A percentile compares a stretch with the other conserved stretches of the same genome.
These are phyloP conservation scores for Bombus sylvicola DNA, from an alignment of 1,140 invertebrate species.

Conservation along the genomic window DNA sequence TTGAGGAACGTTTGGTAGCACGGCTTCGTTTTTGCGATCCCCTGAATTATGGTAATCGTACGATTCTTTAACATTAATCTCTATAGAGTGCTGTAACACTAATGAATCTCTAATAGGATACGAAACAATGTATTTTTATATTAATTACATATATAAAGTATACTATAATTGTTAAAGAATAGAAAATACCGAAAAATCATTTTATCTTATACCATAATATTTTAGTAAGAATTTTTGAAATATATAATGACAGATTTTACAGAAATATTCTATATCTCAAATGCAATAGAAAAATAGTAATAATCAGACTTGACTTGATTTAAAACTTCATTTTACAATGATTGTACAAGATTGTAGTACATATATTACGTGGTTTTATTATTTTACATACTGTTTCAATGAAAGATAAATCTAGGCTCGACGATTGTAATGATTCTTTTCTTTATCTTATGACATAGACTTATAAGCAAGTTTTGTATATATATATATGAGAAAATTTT, in stretches of 20 bases:
- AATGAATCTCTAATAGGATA: not conserved
- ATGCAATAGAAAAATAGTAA: too few species aligned
- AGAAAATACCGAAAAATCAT: too few species aligned
- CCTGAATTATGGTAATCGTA: constrained; percentile 22
- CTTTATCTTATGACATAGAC: too few species aligned
- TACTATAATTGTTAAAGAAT: not conserved
- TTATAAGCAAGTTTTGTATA: not conserved
- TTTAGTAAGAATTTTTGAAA: too few species aligned
- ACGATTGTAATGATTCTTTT: not conserved
- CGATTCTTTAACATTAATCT: constrained; percentile 11
- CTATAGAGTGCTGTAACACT: not conserved
- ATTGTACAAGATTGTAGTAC: too few species aligned
- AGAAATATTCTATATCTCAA: too few species aligned
- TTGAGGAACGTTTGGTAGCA: constrained; percentile 42
- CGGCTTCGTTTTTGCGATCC: not conserved
- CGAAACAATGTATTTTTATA: not conserved
- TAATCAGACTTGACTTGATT: too few species aligned
- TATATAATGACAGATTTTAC: too few species aligned
- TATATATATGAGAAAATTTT: not conserved
- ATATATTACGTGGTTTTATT: not conserved
- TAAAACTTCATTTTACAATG: too few species aligned
- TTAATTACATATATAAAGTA: not conserved
- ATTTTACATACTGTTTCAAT: not conserved
- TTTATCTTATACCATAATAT: too few species aligned
- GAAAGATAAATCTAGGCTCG: not conserved